These are phyloP conservation scores for Stenichneumon culpator DNA, from an alignment of 2,888 invertebrate genomes.

Conservation along the genomic window DNA sequence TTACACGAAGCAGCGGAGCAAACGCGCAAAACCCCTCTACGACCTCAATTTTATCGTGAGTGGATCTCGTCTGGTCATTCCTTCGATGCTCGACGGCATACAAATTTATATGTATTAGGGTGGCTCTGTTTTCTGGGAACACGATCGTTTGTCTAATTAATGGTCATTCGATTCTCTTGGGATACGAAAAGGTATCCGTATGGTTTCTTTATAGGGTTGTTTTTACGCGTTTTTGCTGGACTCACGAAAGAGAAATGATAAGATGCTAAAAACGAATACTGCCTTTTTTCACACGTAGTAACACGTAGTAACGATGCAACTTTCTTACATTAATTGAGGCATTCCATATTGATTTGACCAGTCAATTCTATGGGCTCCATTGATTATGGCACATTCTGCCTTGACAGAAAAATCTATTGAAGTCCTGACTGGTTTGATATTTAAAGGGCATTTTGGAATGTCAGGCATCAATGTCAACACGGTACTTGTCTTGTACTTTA, in stretches of 20 bases:
- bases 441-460: not conserved
- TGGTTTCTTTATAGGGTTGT: slow-evolving; percentile 46
- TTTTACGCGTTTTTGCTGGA: slow-evolving; percentile 30
- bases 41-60: slow-evolving; percentile 66
- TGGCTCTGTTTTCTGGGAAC: slow-evolving; percentile 44
- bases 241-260: not conserved
- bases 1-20: slow-evolving; percentile 73
- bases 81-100: slow-evolving; percentile 54
- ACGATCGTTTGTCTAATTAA: slow-evolving; percentile 67
- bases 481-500: not conserved
- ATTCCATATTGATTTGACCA: not conserved
- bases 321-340: not conserved
- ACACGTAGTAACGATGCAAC: no score
- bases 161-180: slow-evolving; percentile 65
- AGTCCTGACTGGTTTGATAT: not conserved
- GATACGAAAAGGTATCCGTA: slow-evolving; percentile 34
- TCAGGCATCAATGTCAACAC: not conserved
- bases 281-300: not conserved
- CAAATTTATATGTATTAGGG: slow-evolving; percentile 64
- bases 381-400: not conserved
- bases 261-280: not conserved
- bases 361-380: not conserved
- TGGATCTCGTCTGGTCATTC: slow-evolving; percentile 63
- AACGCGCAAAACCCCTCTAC: slow-evolving; percentile 45
- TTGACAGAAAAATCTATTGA: not conserved